phyloP scores from a whole-genome alignment of 2,113 vertebrate species.

The Vulpes lagopus region DNA sequence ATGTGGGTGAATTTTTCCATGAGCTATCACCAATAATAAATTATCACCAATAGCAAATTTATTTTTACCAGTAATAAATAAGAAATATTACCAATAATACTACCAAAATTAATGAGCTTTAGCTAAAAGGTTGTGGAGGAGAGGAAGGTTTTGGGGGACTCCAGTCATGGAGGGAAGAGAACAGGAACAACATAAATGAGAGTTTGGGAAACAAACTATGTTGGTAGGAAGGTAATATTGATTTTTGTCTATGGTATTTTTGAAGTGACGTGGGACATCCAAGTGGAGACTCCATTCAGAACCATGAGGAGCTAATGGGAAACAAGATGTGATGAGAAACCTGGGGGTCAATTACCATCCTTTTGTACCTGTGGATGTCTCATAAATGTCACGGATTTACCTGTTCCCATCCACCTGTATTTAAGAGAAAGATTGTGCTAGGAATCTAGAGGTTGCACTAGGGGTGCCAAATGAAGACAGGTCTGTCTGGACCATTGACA shows the following conservation, averaged over 20 bases:
- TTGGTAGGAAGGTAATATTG: not conserved
- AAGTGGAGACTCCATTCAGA: not conserved
- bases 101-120: slow-evolving; percentile 41
- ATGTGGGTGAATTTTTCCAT: not conserved
- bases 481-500: not conserved
- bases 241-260: not conserved
- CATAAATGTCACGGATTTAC: not conserved
- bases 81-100: not conserved
- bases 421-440: not conserved
- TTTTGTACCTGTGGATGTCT: not conserved
- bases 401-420: not conserved
- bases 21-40: not conserved
- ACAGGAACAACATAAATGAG: not conserved
- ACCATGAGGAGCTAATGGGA: not conserved
- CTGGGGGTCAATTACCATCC: not conserved
- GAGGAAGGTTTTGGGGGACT: not conserved
- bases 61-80: not conserved
- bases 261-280: not conserved
- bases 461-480: not conserved
- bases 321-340: not conserved
- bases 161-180: not conserved
- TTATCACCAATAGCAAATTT: not conserved
- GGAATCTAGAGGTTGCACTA: not conserved
- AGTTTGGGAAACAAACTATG: not conserved
- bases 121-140: not conserved